phyloP scores from a whole-genome alignment of 1,140 invertebrate species.

The Planococcus citri region DNA sequence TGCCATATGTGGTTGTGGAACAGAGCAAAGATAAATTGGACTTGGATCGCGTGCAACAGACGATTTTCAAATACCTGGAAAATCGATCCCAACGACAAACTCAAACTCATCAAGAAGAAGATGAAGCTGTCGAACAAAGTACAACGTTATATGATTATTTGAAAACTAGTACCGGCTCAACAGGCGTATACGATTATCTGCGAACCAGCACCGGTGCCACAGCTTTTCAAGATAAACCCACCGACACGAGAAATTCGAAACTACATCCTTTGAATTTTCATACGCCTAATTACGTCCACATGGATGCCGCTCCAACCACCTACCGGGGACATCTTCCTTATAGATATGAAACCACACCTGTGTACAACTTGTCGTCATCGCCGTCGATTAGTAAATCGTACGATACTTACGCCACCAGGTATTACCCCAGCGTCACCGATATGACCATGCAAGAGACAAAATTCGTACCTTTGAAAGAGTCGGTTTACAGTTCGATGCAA shows the following conservation, averaged over 20 bases:
- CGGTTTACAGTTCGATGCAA: neutral
- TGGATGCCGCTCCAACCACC: neutral
- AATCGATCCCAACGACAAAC: neutral
- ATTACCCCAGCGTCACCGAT: neutral
- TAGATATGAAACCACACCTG: neutral
- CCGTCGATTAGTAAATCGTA: neutral
- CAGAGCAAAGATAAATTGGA: neutral
- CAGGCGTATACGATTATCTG: neutral
- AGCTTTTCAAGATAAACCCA: neutral
- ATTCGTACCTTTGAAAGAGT: neutral
- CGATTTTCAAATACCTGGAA: neutral
- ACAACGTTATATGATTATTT: conserved; percentile 9
- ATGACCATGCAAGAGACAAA: neutral
- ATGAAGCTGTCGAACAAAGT: neutral
- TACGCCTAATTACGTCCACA: neutral
- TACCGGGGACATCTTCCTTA: neutral
- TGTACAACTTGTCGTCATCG: neutral
- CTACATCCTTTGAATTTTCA: neutral
- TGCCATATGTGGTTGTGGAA: conserved; percentile 2
- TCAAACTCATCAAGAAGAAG: neutral
- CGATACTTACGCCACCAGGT: neutral
- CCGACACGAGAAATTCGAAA: neutral
- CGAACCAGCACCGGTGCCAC: neutral
- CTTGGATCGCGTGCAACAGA: neutral
- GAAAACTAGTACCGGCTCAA: neutral